Evolutionary conservation across 2,797 vertebrate species (phyloP).

Genomic region (Leptodactylus fallax): DNA sequence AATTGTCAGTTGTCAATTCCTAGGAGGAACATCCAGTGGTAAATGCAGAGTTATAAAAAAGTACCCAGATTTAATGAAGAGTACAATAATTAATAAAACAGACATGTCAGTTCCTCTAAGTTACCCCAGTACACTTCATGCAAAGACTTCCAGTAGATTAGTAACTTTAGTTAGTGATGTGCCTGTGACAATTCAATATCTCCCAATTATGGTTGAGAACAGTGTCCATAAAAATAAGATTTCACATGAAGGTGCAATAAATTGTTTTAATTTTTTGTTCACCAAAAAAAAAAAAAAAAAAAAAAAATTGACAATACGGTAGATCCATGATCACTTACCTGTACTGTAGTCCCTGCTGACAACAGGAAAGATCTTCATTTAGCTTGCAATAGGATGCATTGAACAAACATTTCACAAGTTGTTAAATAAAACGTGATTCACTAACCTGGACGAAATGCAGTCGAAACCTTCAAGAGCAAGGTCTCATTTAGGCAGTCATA

Average conservation of each 20-base stretch:
- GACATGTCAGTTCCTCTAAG: no score
- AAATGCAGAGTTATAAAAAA: no score
- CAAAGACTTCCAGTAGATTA: neutral
- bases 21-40: no score
- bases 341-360: neutral
- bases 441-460: neutral
- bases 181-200: neutral
- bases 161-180: neutral
- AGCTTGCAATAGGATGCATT: constrained; percentile 28
- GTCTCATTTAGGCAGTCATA: neutral
- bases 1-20: no score
- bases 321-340: constrained; percentile 56
- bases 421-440: neutral
- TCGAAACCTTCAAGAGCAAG: neutral
- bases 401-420: constrained; percentile 7
- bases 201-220: neutral
- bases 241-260: constrained; percentile 49
- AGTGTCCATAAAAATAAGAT: constrained; percentile 34
- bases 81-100: no score
- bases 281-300: neutral
- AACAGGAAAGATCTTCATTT: constrained; percentile 49
- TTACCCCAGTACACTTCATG: neutral
- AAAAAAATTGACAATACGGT: neutral
- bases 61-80: no score
- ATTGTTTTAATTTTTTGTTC: constrained; percentile 30